phyloP scores from a whole-genome alignment of 2,888 invertebrate species.

The Hyalella azteca region DNA sequence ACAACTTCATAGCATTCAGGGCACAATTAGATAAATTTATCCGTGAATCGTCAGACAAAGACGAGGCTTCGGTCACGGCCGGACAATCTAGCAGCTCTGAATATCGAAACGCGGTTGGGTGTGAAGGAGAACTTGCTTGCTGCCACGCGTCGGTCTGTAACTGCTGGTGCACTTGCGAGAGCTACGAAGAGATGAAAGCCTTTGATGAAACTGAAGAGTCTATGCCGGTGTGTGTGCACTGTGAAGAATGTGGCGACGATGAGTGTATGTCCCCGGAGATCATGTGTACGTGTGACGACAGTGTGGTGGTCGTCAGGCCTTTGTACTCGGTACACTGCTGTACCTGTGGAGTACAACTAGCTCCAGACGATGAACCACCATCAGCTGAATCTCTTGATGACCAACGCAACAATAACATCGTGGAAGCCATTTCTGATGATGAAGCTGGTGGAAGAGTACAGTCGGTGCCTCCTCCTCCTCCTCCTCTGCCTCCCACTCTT shows the following conservation, averaged over 20 bases:
- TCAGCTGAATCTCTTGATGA: not conserved
- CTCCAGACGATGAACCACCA: not conserved
- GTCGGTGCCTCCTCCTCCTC: not conserved
- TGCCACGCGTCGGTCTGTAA: not conserved
- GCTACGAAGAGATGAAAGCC: slow-evolving; percentile 5
- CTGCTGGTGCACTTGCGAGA: not conserved
- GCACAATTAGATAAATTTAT: too few species aligned
- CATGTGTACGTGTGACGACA: not conserved
- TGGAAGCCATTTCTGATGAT: not conserved
- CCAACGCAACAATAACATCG: not conserved
- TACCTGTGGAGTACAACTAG: not conserved
- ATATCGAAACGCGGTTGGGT: too few species aligned
- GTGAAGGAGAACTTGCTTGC: too few species aligned
- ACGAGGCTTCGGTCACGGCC: too few species aligned
- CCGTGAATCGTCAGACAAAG: too few species aligned
- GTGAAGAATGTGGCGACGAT: not conserved
- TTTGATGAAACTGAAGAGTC: slow-evolving; percentile 5
- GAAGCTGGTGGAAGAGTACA: not conserved
- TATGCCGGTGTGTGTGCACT: not conserved
- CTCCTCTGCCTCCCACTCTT: not conserved
- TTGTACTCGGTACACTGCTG: not conserved
- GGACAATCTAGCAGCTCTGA: too few species aligned
- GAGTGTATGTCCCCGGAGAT: not conserved
- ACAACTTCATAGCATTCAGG: too few species aligned
- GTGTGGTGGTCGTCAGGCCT: not conserved